Evolutionary conservation across 2,797 vertebrate species (phyloP), one percentile per base, ranked within the genome.

Genomic region (Malurus splendens): DNA sequence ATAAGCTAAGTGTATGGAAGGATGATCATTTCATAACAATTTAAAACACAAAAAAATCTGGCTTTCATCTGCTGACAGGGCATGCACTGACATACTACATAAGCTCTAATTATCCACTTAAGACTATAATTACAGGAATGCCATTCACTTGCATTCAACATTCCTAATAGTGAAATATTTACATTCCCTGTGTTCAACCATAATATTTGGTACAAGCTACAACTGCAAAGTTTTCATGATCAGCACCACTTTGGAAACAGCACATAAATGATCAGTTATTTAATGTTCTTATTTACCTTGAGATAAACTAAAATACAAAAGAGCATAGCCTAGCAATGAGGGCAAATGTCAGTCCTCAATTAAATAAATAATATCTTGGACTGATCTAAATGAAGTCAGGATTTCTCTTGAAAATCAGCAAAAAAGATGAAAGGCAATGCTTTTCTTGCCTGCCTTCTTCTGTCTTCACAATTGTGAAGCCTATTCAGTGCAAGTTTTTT

Each of bases 101-200:
- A 65, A 44, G 51, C 57, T 80, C 41, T 87, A 90, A 89, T 85
- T 90, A 87, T 51, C 70, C 62, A 78, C 55, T 93, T 61, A 85
- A 1, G 32, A 54, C 70, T 64, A 66, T 67, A 85, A 92, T 90
- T 73, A 80, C 57, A 93, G 79, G n/a, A 73, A 82, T 93, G 89
- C 44, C 68, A 74, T 51, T 90, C 61, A 67, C 39, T 90, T 75
- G 48, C 20, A 12, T 80, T 84, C 72, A 70, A 39, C 42, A n/a
- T 60, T 56, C 75, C 52, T 51, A 20, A 54, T 2, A 59, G 68
- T 33, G 57, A 82, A 38, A 65, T 89, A 27, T 61, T 82, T 71
- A n/a, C 71, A 47, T 70, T 73, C 27, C 47, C 47, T 54, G 20
- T 30, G 60, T 67, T 30, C 27, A 84, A n/a, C 15, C 32, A 7